phyloP scores from a whole-genome alignment of 2,888 invertebrate genomes.

The Euspilapteryx auroguttella region DNA sequence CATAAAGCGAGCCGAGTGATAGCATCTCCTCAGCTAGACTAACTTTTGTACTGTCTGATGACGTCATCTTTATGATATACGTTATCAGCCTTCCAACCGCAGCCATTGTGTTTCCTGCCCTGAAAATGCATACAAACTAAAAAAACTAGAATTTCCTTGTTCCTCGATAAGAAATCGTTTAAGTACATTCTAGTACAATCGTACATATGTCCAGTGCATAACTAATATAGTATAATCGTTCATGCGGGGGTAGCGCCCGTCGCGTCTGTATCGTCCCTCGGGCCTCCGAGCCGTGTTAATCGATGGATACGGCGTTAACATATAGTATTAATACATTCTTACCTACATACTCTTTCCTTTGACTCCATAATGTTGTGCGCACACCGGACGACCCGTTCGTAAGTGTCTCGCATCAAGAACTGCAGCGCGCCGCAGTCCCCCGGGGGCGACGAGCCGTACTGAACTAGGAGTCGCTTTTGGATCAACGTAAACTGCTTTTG shows the following conservation, averaged over 20 bases:
- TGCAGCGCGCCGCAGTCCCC: constrained; percentile 73
- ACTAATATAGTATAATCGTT: too few relatives aligned
- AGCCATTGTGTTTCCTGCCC: constrained; percentile 28
- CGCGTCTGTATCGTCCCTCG: too few relatives aligned
- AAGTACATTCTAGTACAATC: too few relatives aligned
- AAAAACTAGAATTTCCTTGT: too few relatives aligned
- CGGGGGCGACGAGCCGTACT: constrained; percentile 79
- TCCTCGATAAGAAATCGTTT: too few relatives aligned
- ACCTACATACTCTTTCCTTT: constrained; percentile 30
- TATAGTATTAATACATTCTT: too few relatives aligned
- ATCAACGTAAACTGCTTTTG: constrained; percentile 77
- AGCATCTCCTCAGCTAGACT: constrained; percentile 42
- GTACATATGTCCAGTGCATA: too few relatives aligned
- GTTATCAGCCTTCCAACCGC: constrained; percentile 29
- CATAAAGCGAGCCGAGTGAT: constrained; percentile 29
- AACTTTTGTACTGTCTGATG: constrained; percentile 26
- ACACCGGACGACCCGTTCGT: constrained; percentile 56
- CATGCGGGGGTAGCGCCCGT: too few relatives aligned
- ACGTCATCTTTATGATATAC: constrained; percentile 21
- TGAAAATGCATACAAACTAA: constrained; percentile 18
- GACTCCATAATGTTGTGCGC: constrained; percentile 48
- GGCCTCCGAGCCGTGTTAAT: too few relatives aligned
- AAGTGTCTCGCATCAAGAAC: constrained; percentile 71
- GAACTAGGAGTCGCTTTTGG: constrained; percentile 74
- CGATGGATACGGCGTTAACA: too few relatives aligned